Evolutionary conservation across 2,113 vertebrate genomes (phyloP).

Genomic region (Prionailurus viverrinus): DNA sequence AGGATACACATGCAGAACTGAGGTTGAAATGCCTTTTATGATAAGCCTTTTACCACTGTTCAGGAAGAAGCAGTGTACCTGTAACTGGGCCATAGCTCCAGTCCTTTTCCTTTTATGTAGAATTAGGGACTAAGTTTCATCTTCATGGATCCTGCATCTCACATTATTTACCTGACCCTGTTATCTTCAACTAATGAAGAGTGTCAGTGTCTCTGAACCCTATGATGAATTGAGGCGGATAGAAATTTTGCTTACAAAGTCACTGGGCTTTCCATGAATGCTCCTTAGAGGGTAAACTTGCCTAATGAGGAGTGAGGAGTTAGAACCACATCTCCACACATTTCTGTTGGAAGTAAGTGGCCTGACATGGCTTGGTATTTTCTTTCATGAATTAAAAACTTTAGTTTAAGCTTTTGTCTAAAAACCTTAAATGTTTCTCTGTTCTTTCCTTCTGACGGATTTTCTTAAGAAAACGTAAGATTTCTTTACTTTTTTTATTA

Average conservation of each 20-base stretch:
- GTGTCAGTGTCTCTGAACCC: background rate
- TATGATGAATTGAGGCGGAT: background rate
- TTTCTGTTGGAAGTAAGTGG: background rate
- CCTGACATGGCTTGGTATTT: background rate
- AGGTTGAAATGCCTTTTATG: background rate
- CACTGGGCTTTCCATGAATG: background rate
- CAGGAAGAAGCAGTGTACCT: background rate
- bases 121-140: background rate
- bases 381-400: conserved; percentile 10
- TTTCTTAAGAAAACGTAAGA: conserved; percentile 11
- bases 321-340: background rate
- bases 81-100: background rate
- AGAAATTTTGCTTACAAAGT: background rate
- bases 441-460: background rate
- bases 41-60: background rate
- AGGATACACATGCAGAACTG: background rate
- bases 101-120: background rate
- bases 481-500: background rate
- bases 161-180: background rate
- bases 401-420: background rate
- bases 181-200: background rate
- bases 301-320: background rate
- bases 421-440: background rate
- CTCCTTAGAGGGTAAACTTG: background rate
- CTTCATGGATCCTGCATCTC: background rate